Percentiles rank a stretch among this genome's conserved stretches.
phyloP scores from a whole-genome alignment of 2,797 vertebrate genomes.

The Esox masquinongy region DNA sequence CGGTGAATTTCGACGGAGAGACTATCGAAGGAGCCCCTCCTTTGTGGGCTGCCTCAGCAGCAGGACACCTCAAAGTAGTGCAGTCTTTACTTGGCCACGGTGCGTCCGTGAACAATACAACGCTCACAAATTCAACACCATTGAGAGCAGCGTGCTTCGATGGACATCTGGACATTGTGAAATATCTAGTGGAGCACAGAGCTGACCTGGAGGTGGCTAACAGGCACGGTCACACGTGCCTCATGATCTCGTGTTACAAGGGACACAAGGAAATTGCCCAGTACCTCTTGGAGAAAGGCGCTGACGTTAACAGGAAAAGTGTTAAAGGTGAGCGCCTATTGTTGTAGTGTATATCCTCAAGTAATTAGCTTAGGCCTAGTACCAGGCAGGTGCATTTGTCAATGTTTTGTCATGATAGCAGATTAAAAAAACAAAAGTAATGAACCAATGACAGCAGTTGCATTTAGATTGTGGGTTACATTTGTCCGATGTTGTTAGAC shows the following conservation, averaged over 20 bases:
- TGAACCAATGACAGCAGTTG: neutral
- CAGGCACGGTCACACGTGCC: conserved; percentile 94
- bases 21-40: conserved; percentile 97
- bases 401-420: neutral
- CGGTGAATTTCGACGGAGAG: conserved; percentile 97
- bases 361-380: neutral
- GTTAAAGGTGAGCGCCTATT: conserved; percentile 86
- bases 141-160: conserved; percentile 96
- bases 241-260: conserved; percentile 99
- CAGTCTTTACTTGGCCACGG: conserved; percentile 93
- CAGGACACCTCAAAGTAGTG: conserved; percentile 94
- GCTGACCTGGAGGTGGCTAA: conserved; percentile 98
- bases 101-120: conserved; percentile 96
- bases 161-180: conserved; percentile 96
- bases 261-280: conserved; percentile 97
- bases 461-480: neutral
- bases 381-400: neutral
- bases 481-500: neutral
- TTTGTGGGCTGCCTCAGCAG: conserved; percentile 94
- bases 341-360: neutral
- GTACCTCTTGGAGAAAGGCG: conserved; percentile 95
- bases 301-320: conserved; percentile 97
- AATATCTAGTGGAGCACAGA: conserved; percentile 94
- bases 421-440: neutral
- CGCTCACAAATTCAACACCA: conserved; percentile 94